These are phyloP conservation scores for Asteroscopus sphinx DNA, from an alignment of 2,888 invertebrate species.

Conservation along the genomic window DNA sequence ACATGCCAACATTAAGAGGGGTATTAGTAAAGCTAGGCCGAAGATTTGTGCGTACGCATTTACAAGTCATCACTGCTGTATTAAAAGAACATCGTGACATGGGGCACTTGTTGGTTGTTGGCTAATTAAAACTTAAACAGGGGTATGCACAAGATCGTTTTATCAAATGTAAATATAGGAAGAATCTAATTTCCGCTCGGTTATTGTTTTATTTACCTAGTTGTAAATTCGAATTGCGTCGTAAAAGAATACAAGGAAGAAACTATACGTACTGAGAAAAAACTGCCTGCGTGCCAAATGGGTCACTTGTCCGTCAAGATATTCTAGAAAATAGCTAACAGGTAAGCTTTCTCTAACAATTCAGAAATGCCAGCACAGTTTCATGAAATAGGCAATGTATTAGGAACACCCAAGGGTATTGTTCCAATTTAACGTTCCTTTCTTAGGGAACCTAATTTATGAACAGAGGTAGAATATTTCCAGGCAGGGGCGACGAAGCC, in stretches of 20 bases:
- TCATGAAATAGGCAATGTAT: constrained; percentile 39
- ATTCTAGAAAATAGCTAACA: constrained; percentile 67
- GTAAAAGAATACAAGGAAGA: constrained; percentile 65
- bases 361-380: constrained; percentile 53
- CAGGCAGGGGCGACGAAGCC: neutral
- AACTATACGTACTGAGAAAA: constrained; percentile 64
- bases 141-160: constrained; percentile 31
- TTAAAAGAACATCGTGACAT: constrained; percentile 61
- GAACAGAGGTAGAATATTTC: neutral
- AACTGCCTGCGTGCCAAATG: constrained; percentile 78
- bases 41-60: constrained; percentile 56
- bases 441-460: constrained; percentile 1
- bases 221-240: constrained; percentile 32
- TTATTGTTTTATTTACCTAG: constrained; percentile 36
- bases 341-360: constrained; percentile 62
- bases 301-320: constrained; percentile 80
- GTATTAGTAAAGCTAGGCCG: constrained; percentile 48
- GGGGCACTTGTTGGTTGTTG: constrained; percentile 58
- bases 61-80: constrained; percentile 62
- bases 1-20: constrained; percentile 56
- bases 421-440: constrained; percentile 20
- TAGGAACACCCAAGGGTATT: constrained; percentile 27
- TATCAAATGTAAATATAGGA: constrained; percentile 26
- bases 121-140: constrained; percentile 65
- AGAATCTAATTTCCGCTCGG: constrained; percentile 11